A percentile compares a stretch with the other conserved stretches of the same genome.
Conservation (phyloP, 2,113 vertebrate genomes). For the Chlamydotis undulata region DNA sequence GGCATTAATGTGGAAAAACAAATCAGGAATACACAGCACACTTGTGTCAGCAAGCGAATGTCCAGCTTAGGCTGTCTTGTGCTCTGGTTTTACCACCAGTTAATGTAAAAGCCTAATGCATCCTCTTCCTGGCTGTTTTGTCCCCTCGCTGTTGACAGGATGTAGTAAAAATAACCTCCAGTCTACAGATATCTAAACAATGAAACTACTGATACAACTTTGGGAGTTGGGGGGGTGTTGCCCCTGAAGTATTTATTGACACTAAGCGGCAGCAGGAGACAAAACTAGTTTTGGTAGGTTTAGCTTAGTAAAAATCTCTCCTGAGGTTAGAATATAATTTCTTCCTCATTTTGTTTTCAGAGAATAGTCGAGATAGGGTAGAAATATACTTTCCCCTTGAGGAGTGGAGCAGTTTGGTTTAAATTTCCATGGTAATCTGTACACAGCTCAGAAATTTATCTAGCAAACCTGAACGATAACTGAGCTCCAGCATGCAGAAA, state of each 20-base stretch:
- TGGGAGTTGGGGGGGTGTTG: not conserved
- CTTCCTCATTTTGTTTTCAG: conserved; percentile 6
- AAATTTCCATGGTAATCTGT: not conserved
- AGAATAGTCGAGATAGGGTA: not conserved
- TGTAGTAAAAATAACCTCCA: conserved; percentile 46
- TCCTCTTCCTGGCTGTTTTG: conserved; percentile 37
- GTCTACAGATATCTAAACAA: conserved; percentile 44
- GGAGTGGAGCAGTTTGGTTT: not conserved
- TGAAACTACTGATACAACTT: not conserved
- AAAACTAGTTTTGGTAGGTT: not conserved
- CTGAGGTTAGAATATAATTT: not conserved
- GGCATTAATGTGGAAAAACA: not conserved
- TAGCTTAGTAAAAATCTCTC: not conserved
- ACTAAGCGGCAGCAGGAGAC: not conserved
- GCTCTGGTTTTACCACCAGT: not conserved
- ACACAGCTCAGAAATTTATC: not conserved
- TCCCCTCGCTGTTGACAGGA: conserved; percentile 24
- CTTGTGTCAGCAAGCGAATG: not conserved
- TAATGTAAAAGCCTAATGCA: conserved; percentile 3
- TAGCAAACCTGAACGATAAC: not conserved
- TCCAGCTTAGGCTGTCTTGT: not conserved
- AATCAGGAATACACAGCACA: not conserved
- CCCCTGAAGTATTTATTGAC: not conserved
- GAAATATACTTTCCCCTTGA: not conserved
- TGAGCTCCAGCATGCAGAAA: not conserved